These are phyloP conservation scores for Phalacrocorax pelagicus DNA, from an alignment of 2,113 vertebrate species.

Conservation along the genomic window DNA sequence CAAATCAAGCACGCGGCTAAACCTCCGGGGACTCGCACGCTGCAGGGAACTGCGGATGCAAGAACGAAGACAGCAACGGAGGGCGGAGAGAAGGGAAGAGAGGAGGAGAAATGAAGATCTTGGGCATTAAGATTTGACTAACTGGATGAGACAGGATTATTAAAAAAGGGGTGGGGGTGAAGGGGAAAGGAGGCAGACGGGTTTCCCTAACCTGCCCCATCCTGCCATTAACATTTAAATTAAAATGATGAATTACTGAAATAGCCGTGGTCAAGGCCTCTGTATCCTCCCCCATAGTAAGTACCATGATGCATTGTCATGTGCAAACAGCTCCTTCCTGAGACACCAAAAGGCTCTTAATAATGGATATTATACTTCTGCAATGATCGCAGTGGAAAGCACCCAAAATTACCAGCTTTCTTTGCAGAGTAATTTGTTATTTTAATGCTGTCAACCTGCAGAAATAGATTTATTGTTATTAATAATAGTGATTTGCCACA, in stretches of 20 bases:
- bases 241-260: constrained; percentile 43
- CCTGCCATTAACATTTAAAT: constrained; percentile 53
- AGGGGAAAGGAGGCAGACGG: background rate
- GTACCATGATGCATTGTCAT: constrained; percentile 40
- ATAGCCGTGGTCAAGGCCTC: constrained; percentile 6
- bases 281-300: background rate
- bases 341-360: constrained; percentile 67
- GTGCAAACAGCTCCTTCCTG: constrained; percentile 48
- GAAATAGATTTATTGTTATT: constrained; percentile 73
- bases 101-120: background rate
- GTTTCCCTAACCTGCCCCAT: background rate
- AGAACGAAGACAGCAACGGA: background rate
- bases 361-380: constrained; percentile 71
- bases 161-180: background rate
- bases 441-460: constrained; percentile 72
- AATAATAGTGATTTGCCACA: constrained; percentile 74
- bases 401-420: constrained; percentile 66
- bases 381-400: constrained; percentile 57
- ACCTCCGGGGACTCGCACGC: background rate
- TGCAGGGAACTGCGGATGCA: background rate
- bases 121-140: background rate
- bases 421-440: constrained; percentile 69
- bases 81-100: background rate
- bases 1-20: background rate
- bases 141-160: constrained; percentile 23